Conservation (phyloP, 2,797 vertebrate genomes). For the Manis javanica region DNA sequence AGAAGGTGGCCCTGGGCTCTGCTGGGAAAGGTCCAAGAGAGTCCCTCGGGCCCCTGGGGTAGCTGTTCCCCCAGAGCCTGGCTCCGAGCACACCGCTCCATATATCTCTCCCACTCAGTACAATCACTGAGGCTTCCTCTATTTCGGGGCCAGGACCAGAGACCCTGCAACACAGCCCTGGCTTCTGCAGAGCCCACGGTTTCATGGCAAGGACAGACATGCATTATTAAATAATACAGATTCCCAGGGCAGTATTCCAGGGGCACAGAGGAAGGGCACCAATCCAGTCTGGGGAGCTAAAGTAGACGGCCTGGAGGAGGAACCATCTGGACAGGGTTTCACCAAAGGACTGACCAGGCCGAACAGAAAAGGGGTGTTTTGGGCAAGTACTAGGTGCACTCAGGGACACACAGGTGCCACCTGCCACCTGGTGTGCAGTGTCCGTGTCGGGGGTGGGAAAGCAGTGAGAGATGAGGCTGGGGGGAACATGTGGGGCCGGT, state of each 20-base stretch:
- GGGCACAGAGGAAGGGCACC: neutral
- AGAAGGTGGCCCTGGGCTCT: neutral
- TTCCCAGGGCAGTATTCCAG: neutral
- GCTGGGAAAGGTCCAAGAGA: neutral
- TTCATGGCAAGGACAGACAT: neutral
- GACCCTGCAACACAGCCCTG: too few species aligned
- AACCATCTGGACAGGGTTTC: too few species aligned
- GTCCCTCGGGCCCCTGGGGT: rapidly evolving
- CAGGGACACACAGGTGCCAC: neutral
- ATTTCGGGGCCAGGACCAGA: neutral
- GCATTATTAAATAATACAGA: neutral
- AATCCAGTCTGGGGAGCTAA: neutral
- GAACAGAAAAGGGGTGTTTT: neutral
- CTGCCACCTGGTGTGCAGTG: neutral
- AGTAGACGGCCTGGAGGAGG: neutral
- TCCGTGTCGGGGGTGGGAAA: neutral
- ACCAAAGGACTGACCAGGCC: neutral
- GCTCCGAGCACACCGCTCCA: neutral
- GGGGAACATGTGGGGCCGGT: neutral
- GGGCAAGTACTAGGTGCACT: neutral
- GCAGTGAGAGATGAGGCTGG: neutral
- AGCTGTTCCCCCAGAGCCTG: neutral
- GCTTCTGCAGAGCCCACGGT: neutral
- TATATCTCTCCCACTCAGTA: neutral
- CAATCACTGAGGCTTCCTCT: neutral